These are phyloP conservation scores for Embidobia sp. DNA, from an alignment of 2,888 invertebrate genomes.

Conservation along the genomic window DNA sequence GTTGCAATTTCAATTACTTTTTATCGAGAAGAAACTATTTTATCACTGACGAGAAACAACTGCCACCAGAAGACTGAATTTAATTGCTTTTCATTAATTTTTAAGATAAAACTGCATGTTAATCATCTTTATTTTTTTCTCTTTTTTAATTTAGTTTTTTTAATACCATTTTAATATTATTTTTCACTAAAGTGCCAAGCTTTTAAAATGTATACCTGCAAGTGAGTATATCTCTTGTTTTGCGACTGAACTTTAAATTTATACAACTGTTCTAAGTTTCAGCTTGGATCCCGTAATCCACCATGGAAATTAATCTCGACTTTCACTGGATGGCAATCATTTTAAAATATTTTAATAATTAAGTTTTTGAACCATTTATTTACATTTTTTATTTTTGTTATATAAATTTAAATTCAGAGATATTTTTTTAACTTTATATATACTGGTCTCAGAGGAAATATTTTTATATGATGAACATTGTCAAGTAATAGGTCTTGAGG, in stretches of 20 bases:
- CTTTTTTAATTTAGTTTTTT: background rate
- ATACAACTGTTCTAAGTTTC: constrained; percentile 74
- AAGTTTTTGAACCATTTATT: constrained; percentile 8
- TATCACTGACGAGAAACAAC: constrained; percentile 41
- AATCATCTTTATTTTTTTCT: constrained; percentile 4
- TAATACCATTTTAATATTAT: no score
- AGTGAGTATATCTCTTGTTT: background rate
- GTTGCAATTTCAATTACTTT: constrained; percentile 49
- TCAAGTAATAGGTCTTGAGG: no score
- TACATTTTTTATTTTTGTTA: constrained; percentile 29
- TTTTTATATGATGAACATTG: no score
- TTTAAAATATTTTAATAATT: background rate
- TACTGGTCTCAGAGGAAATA: constrained; percentile 74
- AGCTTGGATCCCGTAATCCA: constrained; percentile 68
- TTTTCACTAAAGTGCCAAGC: constrained; percentile 30
- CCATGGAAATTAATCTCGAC: constrained; percentile 45
- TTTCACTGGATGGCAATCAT: constrained; percentile 49
- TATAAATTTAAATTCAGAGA: background rate
- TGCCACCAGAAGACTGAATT: constrained; percentile 43
- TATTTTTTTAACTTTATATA: constrained; percentile 52
- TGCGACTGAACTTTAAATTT: constrained; percentile 14
- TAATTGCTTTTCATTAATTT: background rate
- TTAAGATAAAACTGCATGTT: constrained; percentile 6
- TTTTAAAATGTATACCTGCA: constrained; percentile 49
- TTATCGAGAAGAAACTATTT: no score